Evolutionary conservation across 2,888 invertebrate species (phyloP).

Genomic region (Drosophila mimetica): DNA sequence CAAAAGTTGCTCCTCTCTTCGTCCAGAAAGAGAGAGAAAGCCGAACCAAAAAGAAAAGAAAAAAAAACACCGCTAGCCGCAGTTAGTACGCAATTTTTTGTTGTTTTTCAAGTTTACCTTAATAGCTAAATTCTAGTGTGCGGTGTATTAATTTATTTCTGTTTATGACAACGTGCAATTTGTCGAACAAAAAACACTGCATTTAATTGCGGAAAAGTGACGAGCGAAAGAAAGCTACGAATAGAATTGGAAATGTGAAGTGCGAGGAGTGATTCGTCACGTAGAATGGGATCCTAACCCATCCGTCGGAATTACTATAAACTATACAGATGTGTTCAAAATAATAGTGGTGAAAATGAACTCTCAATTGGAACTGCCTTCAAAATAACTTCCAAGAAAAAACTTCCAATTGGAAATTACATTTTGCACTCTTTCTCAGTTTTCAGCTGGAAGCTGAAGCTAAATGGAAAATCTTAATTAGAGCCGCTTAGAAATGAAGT

Average conservation of each 20-base stretch:
- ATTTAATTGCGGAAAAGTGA: conserved; percentile 20
- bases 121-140: conserved; percentile 19
- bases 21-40: conserved; percentile 42
- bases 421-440: too few relatives aligned
- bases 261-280: conserved; percentile 14
- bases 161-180: conserved; percentile 58
- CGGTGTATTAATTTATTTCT: conserved; percentile 42
- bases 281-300: conserved; percentile 13
- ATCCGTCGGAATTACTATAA: neutral
- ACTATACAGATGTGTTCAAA: neutral
- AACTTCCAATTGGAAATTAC: too few relatives aligned
- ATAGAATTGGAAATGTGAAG: conserved; percentile 5
- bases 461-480: too few relatives aligned
- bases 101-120: conserved; percentile 26
- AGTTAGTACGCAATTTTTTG: conserved; percentile 64
- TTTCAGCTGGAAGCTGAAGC: too few relatives aligned
- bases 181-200: conserved; percentile 49
- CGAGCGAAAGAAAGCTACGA: conserved; percentile 21
- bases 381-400: too few relatives aligned
- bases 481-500: too few relatives aligned
- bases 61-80: conserved; percentile 47
- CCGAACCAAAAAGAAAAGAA: conserved; percentile 28
- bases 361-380: neutral
- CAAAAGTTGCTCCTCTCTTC: conserved; percentile 44
- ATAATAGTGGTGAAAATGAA: neutral